phyloP scores from a whole-genome alignment of 2,797 vertebrate species.

The Falco biarmicus region DNA sequence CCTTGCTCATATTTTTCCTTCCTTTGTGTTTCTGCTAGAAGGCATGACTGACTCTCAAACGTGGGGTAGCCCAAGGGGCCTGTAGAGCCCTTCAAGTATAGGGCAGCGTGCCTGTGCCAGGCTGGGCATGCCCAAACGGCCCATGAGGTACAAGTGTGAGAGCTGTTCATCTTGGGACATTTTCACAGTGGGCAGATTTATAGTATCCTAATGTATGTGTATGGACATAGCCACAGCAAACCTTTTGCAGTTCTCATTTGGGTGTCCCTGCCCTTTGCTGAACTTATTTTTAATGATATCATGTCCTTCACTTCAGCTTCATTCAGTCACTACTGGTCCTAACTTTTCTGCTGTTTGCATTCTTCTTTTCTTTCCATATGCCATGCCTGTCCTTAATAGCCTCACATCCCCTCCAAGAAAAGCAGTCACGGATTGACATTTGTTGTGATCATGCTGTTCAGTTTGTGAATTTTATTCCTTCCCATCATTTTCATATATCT shows the following conservation, averaged over 20 bases:
- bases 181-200: background rate
- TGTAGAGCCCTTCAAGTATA: background rate
- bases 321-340: background rate
- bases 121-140: background rate
- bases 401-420: background rate
- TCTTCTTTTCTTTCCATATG: background rate
- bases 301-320: background rate
- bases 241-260: background rate
- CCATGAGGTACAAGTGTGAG: background rate
- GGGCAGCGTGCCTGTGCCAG: background rate
- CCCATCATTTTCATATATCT: constrained; percentile 17
- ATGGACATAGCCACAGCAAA: background rate
- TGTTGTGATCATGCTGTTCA: background rate
- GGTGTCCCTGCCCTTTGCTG: background rate
- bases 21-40: background rate
- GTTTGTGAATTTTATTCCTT: constrained; percentile 6
- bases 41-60: background rate
- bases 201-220: rapidly evolving
- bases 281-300: background rate
- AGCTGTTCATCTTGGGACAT: background rate
- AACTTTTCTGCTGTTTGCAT: background rate
- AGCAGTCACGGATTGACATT: background rate
- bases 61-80: background rate
- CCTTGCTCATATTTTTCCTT: background rate
- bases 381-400: background rate